A percentile compares a stretch with the other conserved stretches of the same genome.
These are phyloP conservation scores for Pipistrellus kuhlii DNA, from an alignment of 2,797 vertebrate species.

Conservation along the genomic window DNA sequence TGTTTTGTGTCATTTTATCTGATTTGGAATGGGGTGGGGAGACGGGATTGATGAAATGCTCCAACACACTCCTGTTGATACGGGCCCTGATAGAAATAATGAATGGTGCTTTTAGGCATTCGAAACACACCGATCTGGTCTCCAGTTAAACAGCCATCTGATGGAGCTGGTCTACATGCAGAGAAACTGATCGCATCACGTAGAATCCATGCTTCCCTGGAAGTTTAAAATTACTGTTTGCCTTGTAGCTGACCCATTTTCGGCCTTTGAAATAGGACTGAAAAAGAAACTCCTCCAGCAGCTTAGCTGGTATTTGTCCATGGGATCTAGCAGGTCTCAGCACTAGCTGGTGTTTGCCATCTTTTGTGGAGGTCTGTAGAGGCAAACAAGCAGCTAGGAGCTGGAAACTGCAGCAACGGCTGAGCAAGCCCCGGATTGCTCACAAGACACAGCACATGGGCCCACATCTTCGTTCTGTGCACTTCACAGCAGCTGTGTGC, in stretches of 20 bases:
- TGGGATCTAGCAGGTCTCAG: conserved; percentile 1
- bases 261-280: not conserved
- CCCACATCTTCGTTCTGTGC: not conserved
- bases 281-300: not conserved
- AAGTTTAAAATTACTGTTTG: conserved; percentile 39
- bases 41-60: not conserved
- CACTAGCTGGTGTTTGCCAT: not conserved
- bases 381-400: not conserved
- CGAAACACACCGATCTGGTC: not conserved
- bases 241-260: not conserved
- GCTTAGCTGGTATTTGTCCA: not conserved
- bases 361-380: conserved; percentile 20
- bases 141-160: not conserved
- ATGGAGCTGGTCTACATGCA: not conserved
- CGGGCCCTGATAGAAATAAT: not conserved
- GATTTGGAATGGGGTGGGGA: not conserved
- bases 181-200: not conserved
- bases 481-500: not conserved
- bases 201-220: not conserved
- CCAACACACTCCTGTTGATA: not conserved
- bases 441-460: not conserved
- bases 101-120: not conserved
- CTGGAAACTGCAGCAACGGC: fast-evolving
- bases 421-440: not conserved
- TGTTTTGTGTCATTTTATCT: conserved; percentile 14